Evolutionary conservation across 2,113 vertebrate species (phyloP).

Genomic region (Pelusios castaneus): DNA sequence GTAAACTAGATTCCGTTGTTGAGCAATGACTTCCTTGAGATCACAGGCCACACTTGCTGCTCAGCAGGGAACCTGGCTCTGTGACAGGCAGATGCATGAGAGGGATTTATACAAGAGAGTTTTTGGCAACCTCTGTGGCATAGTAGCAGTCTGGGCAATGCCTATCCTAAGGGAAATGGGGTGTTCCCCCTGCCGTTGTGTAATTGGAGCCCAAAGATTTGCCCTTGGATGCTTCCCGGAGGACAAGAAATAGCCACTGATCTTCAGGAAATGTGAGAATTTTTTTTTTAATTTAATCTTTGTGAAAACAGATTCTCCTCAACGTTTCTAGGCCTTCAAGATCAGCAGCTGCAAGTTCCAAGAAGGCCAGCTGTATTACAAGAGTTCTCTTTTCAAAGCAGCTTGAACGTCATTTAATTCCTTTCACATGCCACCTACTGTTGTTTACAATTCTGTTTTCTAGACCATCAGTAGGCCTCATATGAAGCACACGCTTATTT

Average conservation of each 20-base stretch:
- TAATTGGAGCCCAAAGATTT: not conserved
- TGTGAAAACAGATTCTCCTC: not conserved
- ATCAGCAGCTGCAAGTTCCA: rapidly evolving
- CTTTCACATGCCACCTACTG: not conserved
- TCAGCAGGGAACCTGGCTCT: not conserved
- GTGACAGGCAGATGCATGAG: rapidly evolving
- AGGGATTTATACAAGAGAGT: no score
- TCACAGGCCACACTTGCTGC: not conserved
- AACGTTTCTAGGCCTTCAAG: not conserved
- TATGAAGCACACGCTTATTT: not conserved
- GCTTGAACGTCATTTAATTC: not conserved
- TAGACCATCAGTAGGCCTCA: rapidly evolving
- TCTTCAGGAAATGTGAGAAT: not conserved
- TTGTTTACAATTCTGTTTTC: rapidly evolving
- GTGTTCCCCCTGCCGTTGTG: no score
- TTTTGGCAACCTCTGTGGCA: rapidly evolving
- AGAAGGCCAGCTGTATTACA: not conserved
- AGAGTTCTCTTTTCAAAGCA: not conserved
- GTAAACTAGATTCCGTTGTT: not conserved
- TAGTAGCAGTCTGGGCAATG: rapidly evolving
- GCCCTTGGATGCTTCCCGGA: not conserved
- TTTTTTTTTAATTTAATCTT: not conserved
- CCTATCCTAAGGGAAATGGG: rapidly evolving
- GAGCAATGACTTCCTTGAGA: not conserved
- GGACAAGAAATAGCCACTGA: not conserved